Conservation (phyloP, 2,888 invertebrate species). For the Lymantria monacha region DNA sequence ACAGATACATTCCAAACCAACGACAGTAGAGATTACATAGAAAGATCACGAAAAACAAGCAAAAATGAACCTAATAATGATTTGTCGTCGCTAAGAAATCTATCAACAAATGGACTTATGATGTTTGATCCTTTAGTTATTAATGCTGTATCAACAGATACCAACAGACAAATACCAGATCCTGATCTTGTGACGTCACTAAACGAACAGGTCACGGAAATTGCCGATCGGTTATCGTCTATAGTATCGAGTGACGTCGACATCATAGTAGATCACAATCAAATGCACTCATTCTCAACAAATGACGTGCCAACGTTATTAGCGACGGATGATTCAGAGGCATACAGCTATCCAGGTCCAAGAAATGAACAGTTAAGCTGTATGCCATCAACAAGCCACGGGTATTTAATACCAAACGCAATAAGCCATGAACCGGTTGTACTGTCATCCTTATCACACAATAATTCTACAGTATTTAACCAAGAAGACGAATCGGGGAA, state of each 20-base stretch:
- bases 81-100: constrained; percentile 64
- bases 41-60: constrained; percentile 60
- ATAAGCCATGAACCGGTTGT: constrained; percentile 82
- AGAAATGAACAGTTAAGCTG: constrained; percentile 72
- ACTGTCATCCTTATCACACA: constrained; percentile 75
- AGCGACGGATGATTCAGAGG: constrained; percentile 53
- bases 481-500: constrained; percentile 57
- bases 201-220: constrained; percentile 77
- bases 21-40: constrained; percentile 41
- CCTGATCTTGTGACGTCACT: constrained; percentile 73
- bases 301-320: constrained; percentile 70
- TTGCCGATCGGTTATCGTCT: constrained; percentile 71
- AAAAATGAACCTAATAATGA: constrained; percentile 59
- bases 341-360: constrained; percentile 49
- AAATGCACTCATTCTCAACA: constrained; percentile 71
- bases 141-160: constrained; percentile 59
- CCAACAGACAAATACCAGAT: constrained; percentile 66
- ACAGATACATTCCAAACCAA: constrained; percentile 63
- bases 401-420: constrained; percentile 84
- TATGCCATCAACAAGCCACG: constrained; percentile 84
- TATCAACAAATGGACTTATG: constrained; percentile 74
- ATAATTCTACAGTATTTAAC: constrained; percentile 71
- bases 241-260: constrained; percentile 64
- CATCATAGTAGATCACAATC: constrained; percentile 54
- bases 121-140: constrained; percentile 78